These are phyloP conservation scores for Melanaphis sacchari DNA, from an alignment of 1,140 invertebrate species.

Conservation along the genomic window DNA sequence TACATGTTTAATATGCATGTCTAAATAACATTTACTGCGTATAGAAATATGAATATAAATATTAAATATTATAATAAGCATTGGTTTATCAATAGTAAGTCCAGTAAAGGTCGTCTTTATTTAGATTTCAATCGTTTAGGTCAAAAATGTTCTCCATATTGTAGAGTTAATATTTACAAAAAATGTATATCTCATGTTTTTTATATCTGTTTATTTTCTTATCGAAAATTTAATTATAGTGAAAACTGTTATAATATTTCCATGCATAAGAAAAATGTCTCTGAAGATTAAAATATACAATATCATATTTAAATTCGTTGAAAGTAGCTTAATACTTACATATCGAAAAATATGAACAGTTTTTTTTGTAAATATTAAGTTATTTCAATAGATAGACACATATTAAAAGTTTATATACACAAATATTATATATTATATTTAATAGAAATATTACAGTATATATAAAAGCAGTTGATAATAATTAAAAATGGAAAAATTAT, in stretches of 20 bases:
- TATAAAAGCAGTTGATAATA: background rate
- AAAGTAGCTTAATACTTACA: background rate
- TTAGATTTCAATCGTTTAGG: background rate
- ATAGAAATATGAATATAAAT: background rate
- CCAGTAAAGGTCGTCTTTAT: background rate
- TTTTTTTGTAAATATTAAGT: background rate
- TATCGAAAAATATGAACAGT: background rate
- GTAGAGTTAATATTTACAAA: background rate
- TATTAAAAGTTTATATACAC: background rate
- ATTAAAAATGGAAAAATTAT: background rate
- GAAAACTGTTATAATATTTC: background rate
- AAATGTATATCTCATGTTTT: background rate
- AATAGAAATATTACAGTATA: background rate
- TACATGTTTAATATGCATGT: background rate
- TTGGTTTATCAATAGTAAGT: background rate
- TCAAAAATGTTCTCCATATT: background rate
- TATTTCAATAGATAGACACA: background rate
- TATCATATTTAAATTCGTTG: background rate
- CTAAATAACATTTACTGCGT: background rate
- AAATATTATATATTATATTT: background rate
- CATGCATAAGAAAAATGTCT: background rate
- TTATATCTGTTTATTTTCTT: background rate
- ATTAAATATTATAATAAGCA: background rate
- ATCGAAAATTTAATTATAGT: background rate
- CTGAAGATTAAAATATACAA: background rate